Conservation (phyloP, 2,888 invertebrate genomes). For the Callyntrura sp. region DNA sequence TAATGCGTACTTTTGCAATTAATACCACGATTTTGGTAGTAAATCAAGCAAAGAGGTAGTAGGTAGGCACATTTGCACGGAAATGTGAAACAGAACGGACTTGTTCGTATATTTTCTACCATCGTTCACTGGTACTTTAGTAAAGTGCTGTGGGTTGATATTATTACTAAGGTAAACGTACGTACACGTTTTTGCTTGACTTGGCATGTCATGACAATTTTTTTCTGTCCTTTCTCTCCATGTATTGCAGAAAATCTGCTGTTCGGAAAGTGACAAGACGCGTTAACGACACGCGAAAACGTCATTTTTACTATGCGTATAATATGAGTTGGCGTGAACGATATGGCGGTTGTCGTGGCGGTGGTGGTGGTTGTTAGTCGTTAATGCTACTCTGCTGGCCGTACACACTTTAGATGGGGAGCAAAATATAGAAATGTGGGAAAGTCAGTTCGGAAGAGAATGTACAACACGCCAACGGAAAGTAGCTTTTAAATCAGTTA, state of each 20-base stretch:
- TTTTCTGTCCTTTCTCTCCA: slow-evolving; percentile 12
- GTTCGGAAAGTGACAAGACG: slow-evolving; percentile 64
- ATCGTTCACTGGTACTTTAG: neutral
- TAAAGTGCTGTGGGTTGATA: neutral
- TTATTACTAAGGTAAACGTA: too few relatives aligned
- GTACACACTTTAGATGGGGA: neutral
- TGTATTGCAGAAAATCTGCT: slow-evolving; percentile 56
- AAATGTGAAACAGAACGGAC: neutral
- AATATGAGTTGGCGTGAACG: slow-evolving; percentile 47
- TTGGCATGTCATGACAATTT: slow-evolving; percentile 62
- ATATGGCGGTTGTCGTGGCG: neutral
- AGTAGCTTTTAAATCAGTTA: neutral
- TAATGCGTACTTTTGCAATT: too few relatives aligned
- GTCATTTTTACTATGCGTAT: slow-evolving; percentile 80
- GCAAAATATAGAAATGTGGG: neutral
- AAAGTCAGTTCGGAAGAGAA: neutral
- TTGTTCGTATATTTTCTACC: neutral
- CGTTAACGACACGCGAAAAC: slow-evolving; percentile 82
- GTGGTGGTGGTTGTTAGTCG: too few relatives aligned
- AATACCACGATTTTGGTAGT: too few relatives aligned
- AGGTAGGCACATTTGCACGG: too few relatives aligned
- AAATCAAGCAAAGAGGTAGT: too few relatives aligned
- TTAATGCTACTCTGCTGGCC: neutral
- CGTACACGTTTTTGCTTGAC: neutral
- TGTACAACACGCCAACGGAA: neutral